Evolutionary conservation across 1,140 invertebrate genomes (phyloP), one percentile per base, ranked within the genome.

Genomic region (Cydia amplana): DNA sequence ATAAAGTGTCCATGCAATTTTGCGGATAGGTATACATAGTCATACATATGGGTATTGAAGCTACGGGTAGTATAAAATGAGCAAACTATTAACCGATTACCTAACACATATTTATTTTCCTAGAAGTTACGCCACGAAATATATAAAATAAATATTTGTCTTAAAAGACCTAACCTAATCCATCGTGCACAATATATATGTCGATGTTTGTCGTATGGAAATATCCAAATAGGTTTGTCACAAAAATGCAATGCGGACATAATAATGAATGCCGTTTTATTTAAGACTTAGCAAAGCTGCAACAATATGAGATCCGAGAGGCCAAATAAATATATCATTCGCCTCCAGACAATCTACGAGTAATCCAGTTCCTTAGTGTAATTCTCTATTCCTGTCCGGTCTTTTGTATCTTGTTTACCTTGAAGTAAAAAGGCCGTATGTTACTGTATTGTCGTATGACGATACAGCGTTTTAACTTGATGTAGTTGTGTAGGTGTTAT

Each of bases 401-500:
- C 55, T 60, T 60, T 60, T 60, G 55, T 60, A 60, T 60, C 9
- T 20, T 0, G 2, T 10, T 23, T 7, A 23, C 4, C 55, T 46
- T 46, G 5, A 23, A 60, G 4, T 5, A 10, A 60, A 60, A 60
- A 60, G 9, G 55, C 3, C 55, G 20, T 60, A 60, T 10, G 55
- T 60, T 10, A 23, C 18, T 23, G 12, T 10, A 60, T 1, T 0
- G n/a, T 23, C 2, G 6, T 23, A 60, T 23, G 7, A 9, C 12
- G 0, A 23, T 23, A 60, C 55, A 0, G 0, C 55, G 7, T 60
- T 60, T 60, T 55, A 10, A n/a, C 55, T 65, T 63, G 72, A 74
- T 70, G 28, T 74, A 64, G 64, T 40, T 46, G 75, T 73, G 78
- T 80, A 75, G 78, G 78, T 77, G 78, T 80, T 64, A 77, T 77